These are phyloP conservation scores for Eleutherodactylus coqui DNA, from an alignment of 2,797 vertebrate species.

Conservation along the genomic window DNA sequence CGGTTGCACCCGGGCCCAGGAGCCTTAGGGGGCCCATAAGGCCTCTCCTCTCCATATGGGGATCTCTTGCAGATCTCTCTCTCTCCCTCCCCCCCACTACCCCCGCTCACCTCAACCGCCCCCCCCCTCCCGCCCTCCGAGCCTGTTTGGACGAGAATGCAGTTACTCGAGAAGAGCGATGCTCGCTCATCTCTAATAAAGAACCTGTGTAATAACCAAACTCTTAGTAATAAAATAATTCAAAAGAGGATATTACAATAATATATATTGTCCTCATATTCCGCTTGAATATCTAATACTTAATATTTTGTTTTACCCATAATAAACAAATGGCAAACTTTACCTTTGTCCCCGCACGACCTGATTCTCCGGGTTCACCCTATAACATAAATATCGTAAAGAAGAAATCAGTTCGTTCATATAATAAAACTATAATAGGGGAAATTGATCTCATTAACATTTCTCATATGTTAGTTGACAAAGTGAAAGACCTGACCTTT, in stretches of 20 bases:
- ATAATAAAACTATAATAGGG: neutral
- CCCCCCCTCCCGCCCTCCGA: no score
- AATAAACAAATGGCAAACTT: conserved; percentile 49
- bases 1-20: no score
- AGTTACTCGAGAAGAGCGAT: no score
- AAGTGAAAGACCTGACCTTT: conserved; percentile 81
- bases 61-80: no score
- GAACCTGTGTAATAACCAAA: no score
- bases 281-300: neutral
- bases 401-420: neutral
- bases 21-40: no score
- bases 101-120: no score
- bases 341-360: conserved; percentile 94
- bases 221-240: neutral
- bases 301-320: neutral
- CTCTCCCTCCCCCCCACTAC: no score
- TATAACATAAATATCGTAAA: conserved; percentile 66
- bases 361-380: conserved; percentile 97
- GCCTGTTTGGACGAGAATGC: no score
- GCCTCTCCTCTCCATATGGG: no score
- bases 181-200: no score
- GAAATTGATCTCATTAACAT: neutral
- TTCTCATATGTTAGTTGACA: neutral
- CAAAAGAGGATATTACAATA: neutral
- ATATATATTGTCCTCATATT: neutral